These are phyloP conservation scores for Nudaria mundana DNA, from an alignment of 2,888 invertebrate species.

Conservation along the genomic window DNA sequence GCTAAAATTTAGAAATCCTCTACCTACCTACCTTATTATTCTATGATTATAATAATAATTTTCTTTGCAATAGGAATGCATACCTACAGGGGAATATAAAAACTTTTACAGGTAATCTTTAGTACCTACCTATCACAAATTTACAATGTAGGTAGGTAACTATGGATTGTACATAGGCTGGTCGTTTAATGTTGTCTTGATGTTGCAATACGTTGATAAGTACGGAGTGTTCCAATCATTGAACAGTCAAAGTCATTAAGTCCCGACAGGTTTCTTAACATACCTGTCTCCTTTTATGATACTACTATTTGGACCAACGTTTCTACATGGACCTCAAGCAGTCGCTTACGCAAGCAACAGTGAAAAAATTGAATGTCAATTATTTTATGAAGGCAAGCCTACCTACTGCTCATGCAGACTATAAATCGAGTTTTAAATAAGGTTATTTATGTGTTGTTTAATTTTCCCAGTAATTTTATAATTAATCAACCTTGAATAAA, in stretches of 20 bases:
- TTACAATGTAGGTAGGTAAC: too few relatives aligned
- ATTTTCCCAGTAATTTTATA: not conserved
- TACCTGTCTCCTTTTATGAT: constrained; percentile 52
- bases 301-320: constrained; percentile 43
- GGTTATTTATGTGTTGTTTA: constrained; percentile 5
- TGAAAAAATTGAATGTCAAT: constrained; percentile 31
- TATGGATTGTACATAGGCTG: not conserved
- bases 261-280: constrained; percentile 49
- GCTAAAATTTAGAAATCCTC: too few relatives aligned
- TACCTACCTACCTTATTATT: too few relatives aligned
- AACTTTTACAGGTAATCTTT: too few relatives aligned
- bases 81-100: too few relatives aligned
- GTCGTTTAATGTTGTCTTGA: constrained; percentile 12
- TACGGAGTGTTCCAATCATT: constrained; percentile 36
- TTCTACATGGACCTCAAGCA: constrained; percentile 28
- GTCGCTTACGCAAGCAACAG: constrained; percentile 33
- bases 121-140: too few relatives aligned
- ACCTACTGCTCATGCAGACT: constrained; percentile 8
- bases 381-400: constrained; percentile 21
- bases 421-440: constrained; percentile 9
- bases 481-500: not conserved
- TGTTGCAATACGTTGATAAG: constrained; percentile 36
- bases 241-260: constrained; percentile 44
- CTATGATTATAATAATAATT: too few relatives aligned
- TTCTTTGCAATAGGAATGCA: too few relatives aligned